Conservation (phyloP, 2,797 vertebrate species). For the Hafferia zeledoni region DNA sequence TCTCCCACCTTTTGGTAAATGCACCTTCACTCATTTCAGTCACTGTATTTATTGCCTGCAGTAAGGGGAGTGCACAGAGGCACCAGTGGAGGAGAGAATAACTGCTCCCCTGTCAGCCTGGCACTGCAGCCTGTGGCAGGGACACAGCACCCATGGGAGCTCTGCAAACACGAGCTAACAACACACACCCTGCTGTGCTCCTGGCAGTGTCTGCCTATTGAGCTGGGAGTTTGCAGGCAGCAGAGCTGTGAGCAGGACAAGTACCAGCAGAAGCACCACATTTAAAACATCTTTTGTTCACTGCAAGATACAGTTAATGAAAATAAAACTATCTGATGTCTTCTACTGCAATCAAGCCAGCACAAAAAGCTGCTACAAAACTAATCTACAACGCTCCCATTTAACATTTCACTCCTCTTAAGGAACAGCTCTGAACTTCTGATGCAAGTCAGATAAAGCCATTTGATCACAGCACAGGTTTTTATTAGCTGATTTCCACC, state of each 20-base stretch:
- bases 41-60: neutral
- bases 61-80: neutral
- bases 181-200: neutral
- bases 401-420: neutral
- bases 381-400: neutral
- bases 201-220: neutral
- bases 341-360: neutral
- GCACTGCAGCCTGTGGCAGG: neutral
- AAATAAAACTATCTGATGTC: neutral
- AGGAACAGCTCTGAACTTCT: neutral
- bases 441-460: neutral
- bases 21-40: neutral
- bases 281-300: neutral
- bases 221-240: neutral
- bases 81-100: no score
- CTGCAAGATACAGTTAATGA: neutral
- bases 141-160: neutral
- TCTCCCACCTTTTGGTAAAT: neutral
- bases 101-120: neutral
- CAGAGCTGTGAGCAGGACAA: neutral
- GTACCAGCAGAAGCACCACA: neutral
- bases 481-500: slow-evolving; percentile 26
- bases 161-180: neutral
- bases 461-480: slow-evolving; percentile 10
- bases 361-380: neutral